phyloP scores from a whole-genome alignment of 2,888 invertebrate genomes.

The Thymelicus acteon region DNA sequence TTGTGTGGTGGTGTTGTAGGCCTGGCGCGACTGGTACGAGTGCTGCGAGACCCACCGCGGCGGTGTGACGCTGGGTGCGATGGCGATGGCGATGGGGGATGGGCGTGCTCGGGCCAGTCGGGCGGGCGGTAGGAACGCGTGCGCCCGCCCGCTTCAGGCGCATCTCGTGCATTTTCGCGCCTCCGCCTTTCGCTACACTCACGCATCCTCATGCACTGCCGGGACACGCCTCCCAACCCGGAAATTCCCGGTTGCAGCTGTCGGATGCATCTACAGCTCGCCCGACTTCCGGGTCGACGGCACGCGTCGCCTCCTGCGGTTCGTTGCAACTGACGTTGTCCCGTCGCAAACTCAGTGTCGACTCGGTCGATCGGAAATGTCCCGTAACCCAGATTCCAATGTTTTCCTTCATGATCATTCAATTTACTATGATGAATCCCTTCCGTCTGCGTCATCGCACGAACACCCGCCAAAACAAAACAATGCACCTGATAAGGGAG shows the following conservation, averaged over 20 bases:
- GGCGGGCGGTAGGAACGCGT: conserved; percentile 60
- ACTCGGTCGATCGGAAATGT: conserved; percentile 5
- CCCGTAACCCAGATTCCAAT: background rate
- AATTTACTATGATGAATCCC: conserved; percentile 1
- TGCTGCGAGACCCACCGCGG: conserved; percentile 3
- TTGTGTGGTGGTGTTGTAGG: no score
- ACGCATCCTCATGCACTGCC: conserved; percentile 53
- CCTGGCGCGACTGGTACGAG: background rate
- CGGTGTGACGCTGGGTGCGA: conserved; percentile 6
- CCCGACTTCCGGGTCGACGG: conserved; percentile 54
- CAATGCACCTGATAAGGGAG: background rate
- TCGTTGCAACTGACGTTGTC: background rate
- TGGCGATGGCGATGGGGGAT: conserved; percentile 40
- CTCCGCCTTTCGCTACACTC: conserved; percentile 57
- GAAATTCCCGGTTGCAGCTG: conserved; percentile 45
- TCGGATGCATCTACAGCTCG: conserved; percentile 55
- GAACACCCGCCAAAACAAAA: conserved; percentile 13
- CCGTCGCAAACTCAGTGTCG: background rate
- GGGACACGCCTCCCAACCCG: conserved; percentile 58
- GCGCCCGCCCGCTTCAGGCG: conserved; percentile 55
- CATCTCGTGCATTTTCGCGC: conserved; percentile 48
- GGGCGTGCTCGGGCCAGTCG: conserved; percentile 52
- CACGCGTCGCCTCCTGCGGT: conserved; percentile 40
- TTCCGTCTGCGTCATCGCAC: background rate
- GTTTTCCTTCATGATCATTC: background rate